These are phyloP conservation scores for Pygoscelis adeliae DNA, from an alignment of 2,113 vertebrate genomes.

Conservation along the genomic window DNA sequence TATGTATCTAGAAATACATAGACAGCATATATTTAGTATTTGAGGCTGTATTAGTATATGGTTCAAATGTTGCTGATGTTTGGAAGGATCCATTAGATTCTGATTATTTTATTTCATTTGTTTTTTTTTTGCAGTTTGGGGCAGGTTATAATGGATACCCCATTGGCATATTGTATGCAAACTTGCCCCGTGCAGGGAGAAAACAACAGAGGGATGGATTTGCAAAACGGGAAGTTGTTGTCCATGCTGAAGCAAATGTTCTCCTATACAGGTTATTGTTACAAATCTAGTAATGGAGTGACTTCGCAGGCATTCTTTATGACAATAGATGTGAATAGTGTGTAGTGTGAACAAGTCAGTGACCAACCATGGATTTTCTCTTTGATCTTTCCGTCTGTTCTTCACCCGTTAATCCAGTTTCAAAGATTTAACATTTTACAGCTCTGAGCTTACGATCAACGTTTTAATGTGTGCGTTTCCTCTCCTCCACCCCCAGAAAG, in stretches of 20 bases:
- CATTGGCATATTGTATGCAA: neutral
- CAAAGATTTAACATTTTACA: neutral
- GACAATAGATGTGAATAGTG: neutral
- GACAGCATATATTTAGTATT: neutral
- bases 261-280: neutral
- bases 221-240: neutral
- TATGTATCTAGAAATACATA: neutral
- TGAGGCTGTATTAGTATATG: neutral
- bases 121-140: neutral
- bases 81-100: neutral
- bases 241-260: conserved; percentile 32
- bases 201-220: accelerated
- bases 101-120: neutral
- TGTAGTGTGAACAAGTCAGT: neutral
- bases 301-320: neutral
- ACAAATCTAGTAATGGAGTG: neutral
- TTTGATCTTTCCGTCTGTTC: neutral
- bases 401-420: neutral
- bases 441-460: neutral
- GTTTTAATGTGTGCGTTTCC: neutral
- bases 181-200: neutral
- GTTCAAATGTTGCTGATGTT: neutral
- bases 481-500: neutral
- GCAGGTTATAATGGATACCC: conserved; percentile 29
- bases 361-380: neutral